Conservation (phyloP, 2,113 vertebrate genomes). For the Lipotes vexillifer region DNA sequence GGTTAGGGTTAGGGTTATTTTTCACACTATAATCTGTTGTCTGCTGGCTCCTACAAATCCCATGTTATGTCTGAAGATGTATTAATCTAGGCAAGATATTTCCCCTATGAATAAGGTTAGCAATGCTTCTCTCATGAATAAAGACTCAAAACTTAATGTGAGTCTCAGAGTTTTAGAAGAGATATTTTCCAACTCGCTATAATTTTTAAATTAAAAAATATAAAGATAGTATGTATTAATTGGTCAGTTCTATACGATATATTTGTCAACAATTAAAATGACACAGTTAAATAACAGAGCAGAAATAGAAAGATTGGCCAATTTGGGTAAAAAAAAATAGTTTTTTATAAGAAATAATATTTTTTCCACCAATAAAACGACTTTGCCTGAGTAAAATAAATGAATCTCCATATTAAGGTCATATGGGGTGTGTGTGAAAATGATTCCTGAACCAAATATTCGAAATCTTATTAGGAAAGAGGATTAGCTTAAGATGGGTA, state of each 20-base stretch:
- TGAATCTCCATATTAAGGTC: neutral
- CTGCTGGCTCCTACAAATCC: neutral
- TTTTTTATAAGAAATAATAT: constrained; percentile 40
- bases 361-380: constrained; percentile 23
- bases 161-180: neutral
- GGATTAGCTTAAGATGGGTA: neutral
- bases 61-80: neutral
- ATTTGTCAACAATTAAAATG: neutral
- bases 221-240: neutral
- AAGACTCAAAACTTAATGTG: neutral
- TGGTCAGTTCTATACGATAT: neutral
- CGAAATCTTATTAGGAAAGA: constrained; percentile 11
- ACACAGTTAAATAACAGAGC: neutral
- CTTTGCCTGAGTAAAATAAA: constrained; percentile 30
- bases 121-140: neutral
- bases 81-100: neutral
- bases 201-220: neutral
- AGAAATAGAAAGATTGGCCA: neutral
- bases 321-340: constrained; percentile 9
- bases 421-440: neutral
- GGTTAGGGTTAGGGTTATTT: neutral
- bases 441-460: neutral
- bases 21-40: neutral
- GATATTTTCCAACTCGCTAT: neutral
- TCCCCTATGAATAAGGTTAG: neutral